Base-by-base conservation (phyloP, 2,113 vertebrate genomes). In the Mustela lutreola region DNA sequence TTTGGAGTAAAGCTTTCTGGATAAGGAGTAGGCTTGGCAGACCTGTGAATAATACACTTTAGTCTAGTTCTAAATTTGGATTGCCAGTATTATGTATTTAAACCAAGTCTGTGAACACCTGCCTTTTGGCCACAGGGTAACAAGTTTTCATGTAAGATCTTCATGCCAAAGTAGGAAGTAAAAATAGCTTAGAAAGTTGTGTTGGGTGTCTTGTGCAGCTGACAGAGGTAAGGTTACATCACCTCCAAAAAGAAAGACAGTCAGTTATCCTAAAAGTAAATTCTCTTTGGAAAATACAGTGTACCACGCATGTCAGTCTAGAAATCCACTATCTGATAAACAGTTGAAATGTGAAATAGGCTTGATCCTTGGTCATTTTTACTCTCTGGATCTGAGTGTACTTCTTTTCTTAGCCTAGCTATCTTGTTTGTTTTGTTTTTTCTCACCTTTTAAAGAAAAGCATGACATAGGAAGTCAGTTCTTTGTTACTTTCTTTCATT, bases 381-480 rank as follows among this genome's bases (percentile, higher is more conserved):
- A 81, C 81, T 95, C 87, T 83, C 71, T 36, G 0, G 48, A 4
- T 97, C 85, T 95, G 83, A 71, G 18, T 81, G 11, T 5, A 4
- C 76, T 96, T 98, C 0, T 2, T 81, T 96, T 90, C 73, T 95
- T 96, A 94, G 97, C 67, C 65, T 84, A 3, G 82, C 63, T 86
- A 48, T 88, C 24, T 75, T 92, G 36, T 76, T 79, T 45, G 1
- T 45, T 4, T 62, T 45, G 1, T 45, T 3, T 62, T 62, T 83
- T 71, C 58, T 84, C 60, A 84, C n/a, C 31, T 93, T 79, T 94
- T 48, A 1, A 94, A 95, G 81, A 94, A 75, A 84, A 98, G 97
- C 95, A 97, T 98, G 97, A 94, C 97, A 97, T 98, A 98, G 98
- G 96, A 98, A 91, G 48, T 84, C 5, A 22, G 3, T 42, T 90